Conservation (phyloP, 2,797 vertebrate species). For the Holocentrus rufus region DNA sequence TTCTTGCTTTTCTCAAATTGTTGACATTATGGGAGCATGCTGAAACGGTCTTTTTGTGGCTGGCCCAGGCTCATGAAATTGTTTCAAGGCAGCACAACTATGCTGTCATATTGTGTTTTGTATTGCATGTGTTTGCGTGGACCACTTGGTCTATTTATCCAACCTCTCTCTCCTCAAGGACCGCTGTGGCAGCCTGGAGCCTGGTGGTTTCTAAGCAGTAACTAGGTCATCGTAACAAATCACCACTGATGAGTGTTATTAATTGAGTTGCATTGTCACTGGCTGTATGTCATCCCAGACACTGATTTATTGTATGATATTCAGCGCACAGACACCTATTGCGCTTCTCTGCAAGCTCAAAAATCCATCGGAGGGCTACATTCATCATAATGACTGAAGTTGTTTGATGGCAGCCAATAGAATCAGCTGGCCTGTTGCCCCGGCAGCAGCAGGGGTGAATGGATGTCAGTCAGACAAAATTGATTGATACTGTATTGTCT, state of each 20-base stretch:
- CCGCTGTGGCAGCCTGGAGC: slow-evolving; percentile 5
- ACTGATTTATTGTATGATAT: slow-evolving; percentile 29
- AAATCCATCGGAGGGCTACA: slow-evolving; percentile 11
- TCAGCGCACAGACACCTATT: slow-evolving; percentile 9
- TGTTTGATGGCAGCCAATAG: slow-evolving; percentile 2
- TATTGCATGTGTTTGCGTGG: slow-evolving; percentile 21
- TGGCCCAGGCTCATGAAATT: slow-evolving; percentile 22
- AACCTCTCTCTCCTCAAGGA: slow-evolving; percentile 29
- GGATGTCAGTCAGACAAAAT: not conserved
- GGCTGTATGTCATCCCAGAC: slow-evolving; percentile 6
- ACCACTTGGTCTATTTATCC: not conserved
- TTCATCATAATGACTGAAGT: slow-evolving; percentile 36
- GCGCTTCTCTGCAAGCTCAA: slow-evolving; percentile 10
- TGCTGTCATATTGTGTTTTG: not conserved
- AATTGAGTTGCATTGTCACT: slow-evolving; percentile 24
- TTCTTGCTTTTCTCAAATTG: slow-evolving; percentile 13
- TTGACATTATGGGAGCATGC: not conserved
- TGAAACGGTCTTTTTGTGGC: slow-evolving; percentile 26
- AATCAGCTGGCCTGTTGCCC: not conserved
- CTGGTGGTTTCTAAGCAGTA: slow-evolving; percentile 17
- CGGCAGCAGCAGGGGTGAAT: not conserved
- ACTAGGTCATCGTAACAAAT: slow-evolving; percentile 48
- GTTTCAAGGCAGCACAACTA: slow-evolving; percentile 11
- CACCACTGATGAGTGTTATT: slow-evolving; percentile 26
- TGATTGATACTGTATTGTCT: slow-evolving; percentile 11